Conservation (phyloP, 53 echinoderm and acorn worm genomes). For the Echinometra lucunter region DNA sequence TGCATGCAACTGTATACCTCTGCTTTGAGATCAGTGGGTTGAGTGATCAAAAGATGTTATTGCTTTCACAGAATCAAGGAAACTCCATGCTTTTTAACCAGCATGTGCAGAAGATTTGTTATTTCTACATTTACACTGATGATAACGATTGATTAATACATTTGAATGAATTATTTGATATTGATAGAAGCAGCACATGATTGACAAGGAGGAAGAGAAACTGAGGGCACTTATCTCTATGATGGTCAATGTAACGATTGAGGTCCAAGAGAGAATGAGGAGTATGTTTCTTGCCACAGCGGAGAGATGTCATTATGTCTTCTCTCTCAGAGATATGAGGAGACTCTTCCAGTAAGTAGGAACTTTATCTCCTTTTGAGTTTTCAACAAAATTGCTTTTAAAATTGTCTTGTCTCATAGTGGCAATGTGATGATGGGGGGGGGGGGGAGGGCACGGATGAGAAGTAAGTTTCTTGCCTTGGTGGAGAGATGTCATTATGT, state of each 20-base stretch:
- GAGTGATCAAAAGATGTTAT: no score
- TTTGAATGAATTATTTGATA: not conserved
- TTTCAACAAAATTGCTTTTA: no score
- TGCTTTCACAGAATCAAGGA: no score
- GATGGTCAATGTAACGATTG: slow-evolving; percentile 96
- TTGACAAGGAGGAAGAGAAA: slow-evolving; percentile 93
- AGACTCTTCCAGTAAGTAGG: slow-evolving; percentile 85
- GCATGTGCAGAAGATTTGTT: no score
- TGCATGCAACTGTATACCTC: no score
- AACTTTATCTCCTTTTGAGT: no score
- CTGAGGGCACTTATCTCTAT: slow-evolving; percentile 88
- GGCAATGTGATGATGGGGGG: slow-evolving; percentile 93
- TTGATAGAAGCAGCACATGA: slow-evolving; percentile 78
- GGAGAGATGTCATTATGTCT: slow-evolving; percentile 93
- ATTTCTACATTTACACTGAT: no score
- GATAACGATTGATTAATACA: no score
- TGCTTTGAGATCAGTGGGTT: no score
- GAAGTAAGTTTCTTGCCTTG: slow-evolving; percentile 92
- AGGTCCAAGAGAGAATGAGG: slow-evolving; percentile 94
- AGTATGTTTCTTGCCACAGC: slow-evolving; percentile 96
- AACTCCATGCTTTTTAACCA: no score
- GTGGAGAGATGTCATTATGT: slow-evolving; percentile 95
- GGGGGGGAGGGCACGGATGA: slow-evolving; percentile 90
- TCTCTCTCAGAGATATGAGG: slow-evolving; percentile 91
- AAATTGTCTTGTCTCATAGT: slow-evolving; percentile 84